Percentiles rank a stretch among this genome's conserved stretches.
Evolutionary conservation across 2,113 vertebrate species (phyloP).

Genomic region (Syngnathus scovelli): DNA sequence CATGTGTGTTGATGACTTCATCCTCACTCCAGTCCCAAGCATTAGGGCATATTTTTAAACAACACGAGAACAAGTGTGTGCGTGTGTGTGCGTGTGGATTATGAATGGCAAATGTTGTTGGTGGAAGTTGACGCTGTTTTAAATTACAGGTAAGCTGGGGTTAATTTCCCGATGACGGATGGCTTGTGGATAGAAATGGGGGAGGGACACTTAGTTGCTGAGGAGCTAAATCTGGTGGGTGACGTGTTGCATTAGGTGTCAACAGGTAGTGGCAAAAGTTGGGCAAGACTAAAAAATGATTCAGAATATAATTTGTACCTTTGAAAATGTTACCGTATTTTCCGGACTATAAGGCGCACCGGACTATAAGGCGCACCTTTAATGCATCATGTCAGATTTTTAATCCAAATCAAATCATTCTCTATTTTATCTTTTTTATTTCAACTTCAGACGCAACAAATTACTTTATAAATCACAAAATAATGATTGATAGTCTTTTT

Average conservation of each 20-base stretch:
- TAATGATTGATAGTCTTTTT: too few relatives aligned
- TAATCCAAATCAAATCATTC: too few relatives aligned
- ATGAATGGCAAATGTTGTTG: conserved; percentile 41
- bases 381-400: too few relatives aligned
- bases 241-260: conserved; percentile 50
- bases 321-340: neutral
- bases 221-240: conserved; percentile 66
- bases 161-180: conserved; percentile 66
- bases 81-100: conserved; percentile 16
- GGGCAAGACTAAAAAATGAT: neutral
- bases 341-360: too few relatives aligned
- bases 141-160: conserved; percentile 59
- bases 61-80: neutral
- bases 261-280: conserved; percentile 10
- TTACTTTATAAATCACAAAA: too few relatives aligned
- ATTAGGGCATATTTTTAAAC: conserved; percentile 52
- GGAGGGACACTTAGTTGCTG: conserved; percentile 59
- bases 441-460: too few relatives aligned
- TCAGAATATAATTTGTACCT: neutral
- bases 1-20: conserved; percentile 58
- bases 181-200: conserved; percentile 42
- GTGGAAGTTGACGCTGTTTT: conserved; percentile 48
- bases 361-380: too few relatives aligned
- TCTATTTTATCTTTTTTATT: too few relatives aligned
- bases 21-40: conserved; percentile 41